These are phyloP conservation scores for Nesidiocoris tenuis DNA, from an alignment of 2,888 invertebrate species.

Conservation along the genomic window DNA sequence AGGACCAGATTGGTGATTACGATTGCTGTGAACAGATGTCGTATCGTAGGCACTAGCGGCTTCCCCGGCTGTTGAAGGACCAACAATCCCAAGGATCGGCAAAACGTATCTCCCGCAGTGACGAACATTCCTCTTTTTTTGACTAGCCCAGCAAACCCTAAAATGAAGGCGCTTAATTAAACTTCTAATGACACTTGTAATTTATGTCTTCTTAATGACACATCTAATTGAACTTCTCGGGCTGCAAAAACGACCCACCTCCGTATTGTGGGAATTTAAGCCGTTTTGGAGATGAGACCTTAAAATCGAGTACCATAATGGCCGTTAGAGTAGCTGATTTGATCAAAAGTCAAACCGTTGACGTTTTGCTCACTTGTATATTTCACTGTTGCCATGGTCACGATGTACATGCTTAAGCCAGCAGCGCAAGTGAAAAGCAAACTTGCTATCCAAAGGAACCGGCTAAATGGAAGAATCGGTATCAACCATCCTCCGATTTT, in stretches of 20 bases:
- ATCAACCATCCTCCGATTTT: slow-evolving; percentile 38
- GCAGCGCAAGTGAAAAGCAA: background rate
- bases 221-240: too few species aligned
- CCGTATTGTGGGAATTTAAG: too few species aligned
- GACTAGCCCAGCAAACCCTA: slow-evolving; percentile 36
- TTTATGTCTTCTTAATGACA: too few species aligned
- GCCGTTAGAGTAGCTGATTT: too few species aligned
- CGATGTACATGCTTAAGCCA: background rate
- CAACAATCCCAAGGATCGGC: slow-evolving; percentile 38
- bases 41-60: slow-evolving; percentile 42
- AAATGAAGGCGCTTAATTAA: too few species aligned
- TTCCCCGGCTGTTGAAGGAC: slow-evolving; percentile 44
- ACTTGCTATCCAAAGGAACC: slow-evolving; percentile 32
- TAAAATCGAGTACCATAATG: too few species aligned
- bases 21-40: slow-evolving; percentile 45
- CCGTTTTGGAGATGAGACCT: too few species aligned
- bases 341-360: too few species aligned
- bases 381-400: slow-evolving; percentile 14
- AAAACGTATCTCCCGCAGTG: slow-evolving; percentile 29
- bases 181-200: too few species aligned
- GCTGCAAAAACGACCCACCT: too few species aligned
- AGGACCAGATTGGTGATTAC: slow-evolving; percentile 42
- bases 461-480: slow-evolving; percentile 43
- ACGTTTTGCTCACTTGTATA: slow-evolving; percentile 29
- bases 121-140: slow-evolving; percentile 40